Base-by-base conservation (phyloP, 2,113 vertebrate genomes). In the Thryonomys swinderianus region DNA sequence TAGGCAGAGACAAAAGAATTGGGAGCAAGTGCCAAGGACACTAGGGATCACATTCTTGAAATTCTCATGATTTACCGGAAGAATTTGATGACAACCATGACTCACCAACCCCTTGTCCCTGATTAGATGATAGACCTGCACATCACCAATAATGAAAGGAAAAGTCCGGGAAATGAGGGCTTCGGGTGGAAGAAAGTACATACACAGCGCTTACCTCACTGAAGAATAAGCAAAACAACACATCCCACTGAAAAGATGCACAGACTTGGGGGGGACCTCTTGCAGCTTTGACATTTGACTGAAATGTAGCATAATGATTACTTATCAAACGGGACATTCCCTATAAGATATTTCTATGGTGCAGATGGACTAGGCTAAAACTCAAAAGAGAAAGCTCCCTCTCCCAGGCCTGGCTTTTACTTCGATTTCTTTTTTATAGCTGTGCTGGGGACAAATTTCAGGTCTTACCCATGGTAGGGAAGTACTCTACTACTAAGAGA, bases 271-370 rank as follows among this genome's bases (percentile, higher is more conserved):
- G 79, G 66, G 84, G 93, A 90, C 82, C 69, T 96, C 78, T 73
- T 97, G 94, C 89, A 93, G 93, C 97, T 64, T 71, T 85, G 93
- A 96, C 88, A 95, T 96, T 97, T 97, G 96, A 74, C 96, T 95
- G 93, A 76, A 96, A 96, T 82, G 76, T 95, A 81, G 23, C 95
- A 93, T 96, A 97, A 90, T 87, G 95, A 95, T 96, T 96, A 93
- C 89, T 83, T 96, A 98, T 97, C 97, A 94, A 98, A 97, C 96
- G 96, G 96, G 97, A 97, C 81, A 94, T 96, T 98, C 92, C 88
- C 87, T 96, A 96, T 96, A 97, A 93, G 93, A 86, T 88, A 96
- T 95, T 97, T 96, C 91, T 89, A 69, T 96, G 94, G 97, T 96
- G 93, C 92, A 94, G 96, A 96, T 93, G 76, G 97, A 92, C 92